Base-by-base conservation (phyloP, 2,797 vertebrate species). In the Salmo trutta region DNA sequence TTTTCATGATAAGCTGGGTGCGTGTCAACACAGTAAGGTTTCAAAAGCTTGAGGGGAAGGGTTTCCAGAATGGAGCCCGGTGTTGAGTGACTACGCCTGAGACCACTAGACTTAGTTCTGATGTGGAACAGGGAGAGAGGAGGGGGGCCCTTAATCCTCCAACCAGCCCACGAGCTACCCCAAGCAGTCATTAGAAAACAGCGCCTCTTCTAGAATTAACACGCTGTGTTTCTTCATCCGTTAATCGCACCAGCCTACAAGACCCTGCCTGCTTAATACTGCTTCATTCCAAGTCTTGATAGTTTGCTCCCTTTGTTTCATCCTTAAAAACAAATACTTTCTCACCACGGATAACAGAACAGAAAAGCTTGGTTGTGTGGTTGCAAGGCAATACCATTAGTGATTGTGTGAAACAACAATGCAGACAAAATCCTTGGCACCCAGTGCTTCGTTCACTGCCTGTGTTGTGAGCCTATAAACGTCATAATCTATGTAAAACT, bases 401-500 rank as follows among this genome's bases (percentile, higher is more conserved):
- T 14, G 77, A 66, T 80, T 80, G 68, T 36, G 75, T 41, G 17
- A 36, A 70, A 73, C 59, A n/a, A 54, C 47, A 69, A 75, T 59
- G 24, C 51, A 59, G 8, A 27, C 59, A 31, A 75, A 64, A 52
- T 5, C 21, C 19, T 54, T 66, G 74, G 62, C 72, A 54, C 33
- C 10, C 41, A 47, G 41, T 14, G 72, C 80, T 73, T 72, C 75
- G 68, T 78, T 73, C 53, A 66, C n/a, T 54, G 64, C 19, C 66
- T 74, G 62, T 75, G 71, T 68, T 73, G 68, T 41, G 64, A 67
- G 73, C 47, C 17, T 36, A 71, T 64, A 17, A 73, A 51, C 76
- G 59, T n/a, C n/a, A 67, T 75, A 51, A 73, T 69, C 69, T 62
- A 81, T 75, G 62, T 62, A 75, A 71, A 72, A 75, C 31, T 66